Percentiles rank a stretch among this genome's conserved stretches.
These are phyloP conservation scores for Drosophila repleta DNA, from an alignment of 1,140 invertebrate genomes.

Conservation along the genomic window DNA sequence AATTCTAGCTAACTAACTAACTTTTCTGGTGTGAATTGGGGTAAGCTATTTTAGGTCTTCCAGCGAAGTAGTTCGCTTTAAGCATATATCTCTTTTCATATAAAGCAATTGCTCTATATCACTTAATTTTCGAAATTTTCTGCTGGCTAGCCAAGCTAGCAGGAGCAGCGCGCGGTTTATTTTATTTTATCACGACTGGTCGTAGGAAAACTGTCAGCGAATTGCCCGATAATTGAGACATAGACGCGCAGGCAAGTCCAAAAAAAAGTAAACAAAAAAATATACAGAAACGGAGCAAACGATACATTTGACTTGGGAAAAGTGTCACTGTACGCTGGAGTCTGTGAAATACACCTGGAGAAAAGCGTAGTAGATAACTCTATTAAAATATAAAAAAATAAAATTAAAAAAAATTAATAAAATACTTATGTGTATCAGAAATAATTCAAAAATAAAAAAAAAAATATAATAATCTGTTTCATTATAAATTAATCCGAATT, in stretches of 20 bases:
- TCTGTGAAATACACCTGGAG: neutral
- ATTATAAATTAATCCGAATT: no score
- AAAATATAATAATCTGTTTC: no score
- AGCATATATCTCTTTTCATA: no score
- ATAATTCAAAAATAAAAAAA: no score
- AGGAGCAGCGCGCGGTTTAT: constrained; percentile 8
- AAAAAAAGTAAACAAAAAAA: constrained; percentile 2
- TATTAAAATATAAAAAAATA: no score
- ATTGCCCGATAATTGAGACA: constrained; percentile 48
- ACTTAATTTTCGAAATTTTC: constrained; percentile 1
- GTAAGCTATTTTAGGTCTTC: neutral
- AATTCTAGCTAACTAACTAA: no score
- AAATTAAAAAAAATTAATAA: no score
- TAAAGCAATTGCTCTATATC: no score
- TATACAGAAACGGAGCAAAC: constrained; percentile 5
- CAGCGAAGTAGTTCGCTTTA: no score
- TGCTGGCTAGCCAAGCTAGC: neutral
- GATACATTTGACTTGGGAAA: constrained; percentile 36
- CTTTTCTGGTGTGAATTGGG: no score
- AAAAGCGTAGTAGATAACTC: neutral
- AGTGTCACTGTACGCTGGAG: constrained; percentile 27
- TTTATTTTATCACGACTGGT: constrained; percentile 18
- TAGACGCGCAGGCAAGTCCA: neutral
- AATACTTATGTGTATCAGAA: no score
- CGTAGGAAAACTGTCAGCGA: constrained; percentile 35